Base-by-base conservation (phyloP, 2,797 vertebrate genomes). In the Sphaeramia orbicularis region DNA sequence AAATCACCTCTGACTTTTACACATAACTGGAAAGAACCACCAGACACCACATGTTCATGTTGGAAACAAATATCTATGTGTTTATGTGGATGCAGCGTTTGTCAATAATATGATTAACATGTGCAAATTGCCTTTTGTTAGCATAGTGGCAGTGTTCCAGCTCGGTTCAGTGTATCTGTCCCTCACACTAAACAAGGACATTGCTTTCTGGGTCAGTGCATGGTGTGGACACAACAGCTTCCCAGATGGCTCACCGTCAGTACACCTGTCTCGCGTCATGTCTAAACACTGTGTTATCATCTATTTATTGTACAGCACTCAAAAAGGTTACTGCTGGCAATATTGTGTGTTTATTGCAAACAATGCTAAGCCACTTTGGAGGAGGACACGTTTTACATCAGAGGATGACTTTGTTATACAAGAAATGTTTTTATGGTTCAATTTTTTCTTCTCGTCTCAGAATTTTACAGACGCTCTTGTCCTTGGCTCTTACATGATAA, bases 201-300 rank as follows among this genome's bases (percentile, higher is more conserved):
- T 55, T 44, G 57, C 55, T 76, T 83, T 85, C 80, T 75, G 80
- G 82, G 80, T 83, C 71, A 78, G 4, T 55, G 75, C 38, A 49
- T 35, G 37, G 30, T 86, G 74, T 85, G 72, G 75, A 83, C 77
- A 80, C 72, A 83, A 63, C 42, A 21, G 64, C 47, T 13, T 65
- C 80, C 71, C 86, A 84, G 76, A 82, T 78, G 78, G 74, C n/a
- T 8, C 53, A 32, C 21, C 57, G 32, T 45, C 59, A n/a, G 52
- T 45, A 38, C 73, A 78, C 80, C 78, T 76, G 80, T 58, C 68
- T 52, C 13, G 1, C 54, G 43, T 71, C 49, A 36, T 63, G 52
- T 73, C 70, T 71, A 69, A 74, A 85, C 70, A 79, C 16, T 1
- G 19, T 35, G n/a, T 14, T 51, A 21, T 54, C 60, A 65, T 30